Evolutionary conservation across 2,888 invertebrate species (phyloP).

Genomic region (Phlogophora meticulosa): DNA sequence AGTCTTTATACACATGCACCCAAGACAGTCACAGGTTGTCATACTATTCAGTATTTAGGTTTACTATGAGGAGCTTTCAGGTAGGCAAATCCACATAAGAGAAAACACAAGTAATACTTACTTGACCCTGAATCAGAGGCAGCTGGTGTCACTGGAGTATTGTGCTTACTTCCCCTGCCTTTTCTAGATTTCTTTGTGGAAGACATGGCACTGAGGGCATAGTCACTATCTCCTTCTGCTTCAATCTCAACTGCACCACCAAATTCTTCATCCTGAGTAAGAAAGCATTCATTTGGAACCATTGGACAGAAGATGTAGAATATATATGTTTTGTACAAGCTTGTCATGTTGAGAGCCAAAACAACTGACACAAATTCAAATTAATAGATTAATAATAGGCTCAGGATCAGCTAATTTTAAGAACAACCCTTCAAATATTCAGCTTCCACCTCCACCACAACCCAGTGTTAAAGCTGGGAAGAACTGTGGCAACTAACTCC

Average conservation of each 20-base stretch:
- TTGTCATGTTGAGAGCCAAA: no score
- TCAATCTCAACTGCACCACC: slow-evolving; percentile 84
- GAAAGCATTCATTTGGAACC: not conserved
- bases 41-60: no score
- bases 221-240: slow-evolving; percentile 94
- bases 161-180: slow-evolving; percentile 89
- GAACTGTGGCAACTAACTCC: not conserved
- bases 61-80: not conserved
- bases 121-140: slow-evolving; percentile 87
- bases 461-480: not conserved
- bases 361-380: not conserved
- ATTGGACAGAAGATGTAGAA: not conserved
- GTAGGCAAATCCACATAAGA: not conserved
- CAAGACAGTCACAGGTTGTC: not conserved
- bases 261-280: slow-evolving; percentile 94
- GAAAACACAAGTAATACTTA: slow-evolving; percentile 62
- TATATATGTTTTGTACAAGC: not conserved
- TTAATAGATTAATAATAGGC: not conserved
- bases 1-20: no score
- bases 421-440: not conserved
- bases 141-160: slow-evolving; percentile 82
- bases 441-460: not conserved
- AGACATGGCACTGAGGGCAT: slow-evolving; percentile 90
- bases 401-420: not conserved
- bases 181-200: slow-evolving; percentile 93